Percentiles rank a stretch among this genome's conserved stretches.
Conservation (phyloP, 1,140 invertebrate genomes). For the Pollicipes pollicipes region DNA sequence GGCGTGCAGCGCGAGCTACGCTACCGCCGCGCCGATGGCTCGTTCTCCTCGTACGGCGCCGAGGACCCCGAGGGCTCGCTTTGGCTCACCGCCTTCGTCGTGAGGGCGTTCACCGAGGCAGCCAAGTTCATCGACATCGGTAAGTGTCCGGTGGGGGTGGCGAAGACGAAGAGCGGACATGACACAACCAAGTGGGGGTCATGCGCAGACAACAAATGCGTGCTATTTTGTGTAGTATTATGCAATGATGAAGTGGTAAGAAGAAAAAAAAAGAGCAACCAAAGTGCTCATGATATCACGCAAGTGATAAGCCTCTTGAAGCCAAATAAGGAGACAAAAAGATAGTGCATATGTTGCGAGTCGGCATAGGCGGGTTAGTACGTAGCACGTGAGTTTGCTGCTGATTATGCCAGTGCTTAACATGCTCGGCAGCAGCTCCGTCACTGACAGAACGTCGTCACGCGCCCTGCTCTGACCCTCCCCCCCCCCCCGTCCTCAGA, state of each 20-base stretch:
- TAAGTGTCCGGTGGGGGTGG: conserved; percentile 22
- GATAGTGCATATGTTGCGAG: too few relatives aligned
- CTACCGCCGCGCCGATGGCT: conserved; percentile 51
- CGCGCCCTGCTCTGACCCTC: too few relatives aligned
- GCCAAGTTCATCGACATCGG: conserved; percentile 46
- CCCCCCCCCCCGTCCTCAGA: too few relatives aligned
- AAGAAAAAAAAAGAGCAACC: too few relatives aligned
- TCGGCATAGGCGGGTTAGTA: too few relatives aligned
- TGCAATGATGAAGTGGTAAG: conserved; percentile 47
- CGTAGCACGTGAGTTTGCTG: too few relatives aligned
- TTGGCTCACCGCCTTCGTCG: conserved; percentile 67
- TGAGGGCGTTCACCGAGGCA: conserved; percentile 50
- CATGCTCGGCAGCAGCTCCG: too few relatives aligned
- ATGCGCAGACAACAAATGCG: conserved; percentile 18
- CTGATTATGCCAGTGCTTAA: too few relatives aligned
- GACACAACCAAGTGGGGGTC: conserved; percentile 35
- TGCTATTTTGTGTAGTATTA: conserved; percentile 35
- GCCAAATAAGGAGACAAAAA: too few relatives aligned
- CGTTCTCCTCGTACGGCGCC: conserved; percentile 58
- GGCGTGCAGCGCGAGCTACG: conserved; percentile 58
- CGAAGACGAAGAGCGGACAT: background rate
- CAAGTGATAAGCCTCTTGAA: too few relatives aligned
- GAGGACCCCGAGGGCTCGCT: conserved; percentile 43
- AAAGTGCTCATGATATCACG: too few relatives aligned
- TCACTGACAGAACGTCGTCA: too few relatives aligned